These are phyloP conservation scores for Eciton burchellii DNA, from an alignment of 1,140 invertebrate genomes.

Conservation along the genomic window DNA sequence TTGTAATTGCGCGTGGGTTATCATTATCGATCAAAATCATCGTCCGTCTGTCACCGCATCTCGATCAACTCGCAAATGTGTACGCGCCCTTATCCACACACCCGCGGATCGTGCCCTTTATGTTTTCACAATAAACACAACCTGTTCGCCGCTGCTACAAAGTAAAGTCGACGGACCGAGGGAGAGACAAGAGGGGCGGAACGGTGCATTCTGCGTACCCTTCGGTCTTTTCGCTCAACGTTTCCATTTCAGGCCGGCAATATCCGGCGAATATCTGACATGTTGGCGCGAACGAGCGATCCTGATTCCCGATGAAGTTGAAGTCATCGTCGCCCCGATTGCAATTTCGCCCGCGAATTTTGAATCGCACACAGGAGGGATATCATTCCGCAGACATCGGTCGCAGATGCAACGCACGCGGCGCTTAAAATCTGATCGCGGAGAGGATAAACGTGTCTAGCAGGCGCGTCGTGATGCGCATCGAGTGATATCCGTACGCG, in stretches of 20 bases:
- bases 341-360: not conserved
- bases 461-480: not conserved
- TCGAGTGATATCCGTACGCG: constrained; percentile 27
- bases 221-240: constrained; percentile 56
- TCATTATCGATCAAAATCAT: constrained; percentile 76
- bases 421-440: not conserved
- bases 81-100: constrained; percentile 69
- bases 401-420: not conserved
- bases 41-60: constrained; percentile 64
- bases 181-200: constrained; percentile 31
- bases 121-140: constrained; percentile 85
- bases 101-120: constrained; percentile 56
- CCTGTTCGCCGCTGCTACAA: constrained; percentile 77
- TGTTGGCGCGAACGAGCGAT: not conserved
- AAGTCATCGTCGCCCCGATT: not conserved
- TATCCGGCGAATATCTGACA: constrained; percentile 4
- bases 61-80: constrained; percentile 52
- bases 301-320: not conserved
- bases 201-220: constrained; percentile 58
- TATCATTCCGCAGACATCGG: not conserved
- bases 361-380: not conserved
- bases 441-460: not conserved
- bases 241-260: constrained; percentile 50
- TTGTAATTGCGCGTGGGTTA: too few species aligned
- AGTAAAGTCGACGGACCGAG: constrained; percentile 72